These are phyloP conservation scores for Tautogolabrus adspersus DNA, from an alignment of 2,113 vertebrate genomes.

Conservation along the genomic window DNA sequence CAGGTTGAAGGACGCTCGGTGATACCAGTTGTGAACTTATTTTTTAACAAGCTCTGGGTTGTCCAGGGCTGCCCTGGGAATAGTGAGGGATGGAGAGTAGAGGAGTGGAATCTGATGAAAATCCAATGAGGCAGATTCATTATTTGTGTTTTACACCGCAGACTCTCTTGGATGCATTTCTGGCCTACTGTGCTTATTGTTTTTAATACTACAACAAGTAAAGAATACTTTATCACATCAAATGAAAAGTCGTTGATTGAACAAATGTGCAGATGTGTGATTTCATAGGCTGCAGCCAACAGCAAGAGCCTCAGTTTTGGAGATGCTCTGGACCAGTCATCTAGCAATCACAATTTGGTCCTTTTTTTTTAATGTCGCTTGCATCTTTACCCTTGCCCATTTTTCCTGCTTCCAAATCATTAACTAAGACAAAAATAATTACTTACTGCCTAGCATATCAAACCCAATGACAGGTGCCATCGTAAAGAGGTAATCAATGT, in stretches of 20 bases:
- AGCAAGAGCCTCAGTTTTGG: too few species aligned
- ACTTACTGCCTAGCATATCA: too few species aligned
- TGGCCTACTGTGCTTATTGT: background rate
- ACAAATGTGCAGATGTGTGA: background rate
- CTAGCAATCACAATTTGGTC: too few species aligned
- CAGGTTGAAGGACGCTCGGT: slow-evolving; percentile 54
- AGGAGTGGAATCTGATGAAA: background rate
- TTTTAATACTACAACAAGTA: background rate
- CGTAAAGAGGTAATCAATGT: too few species aligned
- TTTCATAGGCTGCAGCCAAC: too few species aligned
- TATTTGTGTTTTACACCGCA: background rate
- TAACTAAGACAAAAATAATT: too few species aligned
- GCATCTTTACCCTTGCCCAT: too few species aligned
- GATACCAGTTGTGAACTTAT: slow-evolving; percentile 22
- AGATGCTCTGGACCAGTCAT: too few species aligned
- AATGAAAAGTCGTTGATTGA: background rate
- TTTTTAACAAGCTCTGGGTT: slow-evolving; percentile 21
- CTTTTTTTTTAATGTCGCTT: too few species aligned
- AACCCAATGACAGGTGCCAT: too few species aligned
- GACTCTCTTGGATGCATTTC: background rate
- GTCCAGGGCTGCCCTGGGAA: slow-evolving; percentile 11
- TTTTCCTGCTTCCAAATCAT: too few species aligned
- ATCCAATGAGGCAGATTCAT: background rate
- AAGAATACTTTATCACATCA: too few species aligned
- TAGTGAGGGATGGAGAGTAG: background rate